These are phyloP conservation scores for Tenthredo mesomela DNA, from an alignment of 2,888 invertebrate species.

Conservation along the genomic window DNA sequence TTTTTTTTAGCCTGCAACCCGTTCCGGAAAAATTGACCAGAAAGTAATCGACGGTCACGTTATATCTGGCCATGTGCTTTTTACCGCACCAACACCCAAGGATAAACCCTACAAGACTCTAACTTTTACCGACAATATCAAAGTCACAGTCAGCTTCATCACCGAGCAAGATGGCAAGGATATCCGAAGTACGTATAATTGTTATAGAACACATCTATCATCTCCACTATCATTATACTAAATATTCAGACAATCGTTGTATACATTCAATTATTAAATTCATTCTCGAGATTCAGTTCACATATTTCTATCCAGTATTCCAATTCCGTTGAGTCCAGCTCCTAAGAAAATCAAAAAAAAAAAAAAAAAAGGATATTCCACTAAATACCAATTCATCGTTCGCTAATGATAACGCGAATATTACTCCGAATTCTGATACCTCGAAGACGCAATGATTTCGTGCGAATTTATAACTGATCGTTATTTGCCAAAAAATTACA, in stretches of 20 bases:
- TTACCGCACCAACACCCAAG: slow-evolving; percentile 90
- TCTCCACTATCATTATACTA: slow-evolving; percentile 5
- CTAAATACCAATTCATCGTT: not conserved
- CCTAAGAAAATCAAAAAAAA: not conserved
- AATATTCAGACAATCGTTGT: slow-evolving; percentile 3
- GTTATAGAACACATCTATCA: not conserved
- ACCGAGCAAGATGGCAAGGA: slow-evolving; percentile 85
- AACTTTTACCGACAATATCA: slow-evolving; percentile 90
- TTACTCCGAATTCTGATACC: not conserved
- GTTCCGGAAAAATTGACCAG: slow-evolving; percentile 88
- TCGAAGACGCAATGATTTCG: not conserved
- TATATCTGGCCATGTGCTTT: slow-evolving; percentile 91
- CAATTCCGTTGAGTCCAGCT: not conserved
- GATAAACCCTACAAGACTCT: slow-evolving; percentile 88
- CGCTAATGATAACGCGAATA: not conserved
- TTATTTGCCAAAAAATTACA: slow-evolving; percentile 71
- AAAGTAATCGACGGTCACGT: slow-evolving; percentile 95
- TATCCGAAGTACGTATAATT: slow-evolving; percentile 80
- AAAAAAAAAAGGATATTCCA: not conserved
- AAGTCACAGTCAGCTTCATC: slow-evolving; percentile 90
- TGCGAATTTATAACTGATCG: not conserved
- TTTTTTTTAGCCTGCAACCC: slow-evolving; percentile 81
- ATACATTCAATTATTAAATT: not conserved
- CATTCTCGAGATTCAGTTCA: not conserved
- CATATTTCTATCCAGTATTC: not conserved